Evolutionary conservation across 2,888 invertebrate genomes (phyloP).

Genomic region (Zele albiditarsus): DNA sequence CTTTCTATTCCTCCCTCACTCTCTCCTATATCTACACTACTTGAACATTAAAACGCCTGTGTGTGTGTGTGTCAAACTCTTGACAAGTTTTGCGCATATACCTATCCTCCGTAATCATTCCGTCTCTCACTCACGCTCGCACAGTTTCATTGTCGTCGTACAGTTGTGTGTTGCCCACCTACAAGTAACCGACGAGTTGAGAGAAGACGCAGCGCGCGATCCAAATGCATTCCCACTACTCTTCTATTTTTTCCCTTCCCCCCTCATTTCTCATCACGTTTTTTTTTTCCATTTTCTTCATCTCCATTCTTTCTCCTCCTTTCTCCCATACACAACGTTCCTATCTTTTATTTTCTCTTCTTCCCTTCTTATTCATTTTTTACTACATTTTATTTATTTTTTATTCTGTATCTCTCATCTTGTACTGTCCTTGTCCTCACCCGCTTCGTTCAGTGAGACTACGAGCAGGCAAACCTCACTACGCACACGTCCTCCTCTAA

Average conservation of each 20-base stretch:
- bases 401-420: background rate
- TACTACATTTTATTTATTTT: background rate
- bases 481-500: too few relatives aligned
- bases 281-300: background rate
- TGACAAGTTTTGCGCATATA: slow-evolving; percentile 4
- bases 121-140: background rate
- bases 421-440: slow-evolving; percentile 30
- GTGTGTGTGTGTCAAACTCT: background rate
- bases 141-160: slow-evolving; percentile 8
- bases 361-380: background rate
- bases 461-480: slow-evolving; percentile 28
- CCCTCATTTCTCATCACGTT: slow-evolving; percentile 35
- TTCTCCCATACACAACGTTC: background rate
- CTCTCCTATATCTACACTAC: background rate
- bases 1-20: background rate
- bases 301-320: slow-evolving; percentile 4
- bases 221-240: slow-evolving; percentile 60
- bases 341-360: background rate
- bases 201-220: slow-evolving; percentile 52
- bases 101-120: background rate
- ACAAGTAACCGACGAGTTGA: slow-evolving; percentile 45
- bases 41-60: background rate
- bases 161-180: slow-evolving; percentile 52
- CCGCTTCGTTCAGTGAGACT: background rate
- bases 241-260: slow-evolving; percentile 25